Base-by-base conservation (phyloP, 2,797 vertebrate genomes). In the Pangasius macronema region DNA sequence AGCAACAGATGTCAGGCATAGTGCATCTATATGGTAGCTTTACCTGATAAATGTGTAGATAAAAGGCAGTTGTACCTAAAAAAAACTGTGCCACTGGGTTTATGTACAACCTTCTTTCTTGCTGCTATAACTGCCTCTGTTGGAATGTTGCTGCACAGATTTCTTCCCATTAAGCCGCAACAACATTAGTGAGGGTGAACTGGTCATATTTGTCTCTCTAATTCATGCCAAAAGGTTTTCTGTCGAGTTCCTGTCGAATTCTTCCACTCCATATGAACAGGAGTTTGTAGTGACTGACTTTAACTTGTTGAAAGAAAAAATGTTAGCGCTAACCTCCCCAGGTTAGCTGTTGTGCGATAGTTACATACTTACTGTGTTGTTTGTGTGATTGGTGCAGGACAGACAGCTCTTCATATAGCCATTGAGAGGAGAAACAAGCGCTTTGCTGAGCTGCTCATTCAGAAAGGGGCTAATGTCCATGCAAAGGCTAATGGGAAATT, bases 361-460 rank as follows among this genome's bases (percentile, higher is more conserved):
- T 49, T 49, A 65, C 10, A 65, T 20, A 49, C 0, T 30, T 20
- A 63, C 36, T 3, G 13, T 73, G 22, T 72, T 57, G 24, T 75
- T 27, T 77, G 57, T 85, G 42, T 75, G 46, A 42, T 72, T 67
- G 72, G 11, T 83, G 10, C 86, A 99, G 98, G 98, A 59, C 98
- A 99, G 94, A 97, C 99, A 0, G 97, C 98, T 0, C 96, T 99
- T 73, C 98, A 99, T 85, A 96, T 99, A 0, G 98, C 98, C 89
- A 98, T 98, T 0, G 99, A 99, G 95, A 97, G 98, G 91, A 96
- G 99, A 85, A 98, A 97, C 89, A 88, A 95, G 85, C 91, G 89
- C 30, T 95, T 97, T 81, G 97, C 97, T 89, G 89, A 95, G 75
- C 95, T 99, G 30, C 92, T 99, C 93, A 93, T 99, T 91, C 95